Base-by-base conservation (phyloP, 1,140 invertebrate species). In the Stegodyphus mimosarum region DNA sequence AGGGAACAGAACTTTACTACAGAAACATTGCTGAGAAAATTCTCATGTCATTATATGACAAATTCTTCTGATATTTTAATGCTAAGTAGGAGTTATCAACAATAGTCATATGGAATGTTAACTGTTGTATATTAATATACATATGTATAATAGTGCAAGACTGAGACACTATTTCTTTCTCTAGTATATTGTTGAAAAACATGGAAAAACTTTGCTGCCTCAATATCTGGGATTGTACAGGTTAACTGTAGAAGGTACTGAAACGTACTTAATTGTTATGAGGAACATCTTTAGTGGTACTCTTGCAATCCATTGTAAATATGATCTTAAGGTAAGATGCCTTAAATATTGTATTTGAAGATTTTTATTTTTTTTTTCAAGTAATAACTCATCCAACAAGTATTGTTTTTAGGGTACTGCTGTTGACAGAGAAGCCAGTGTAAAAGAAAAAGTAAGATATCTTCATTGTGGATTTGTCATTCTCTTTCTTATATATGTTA, bases 151-250 rank as follows among this genome's bases (percentile, higher is more conserved):
- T 33, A 1, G 1, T 33, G 33, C 33, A 33, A 33, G 33, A 33
- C 33, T 33, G 33, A 33, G 3, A 3, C 33, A 33, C 2, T 10
- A 33, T 76, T 76, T 84, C 49, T 63, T 48, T 53, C 60, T 69
- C 7, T 18, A 86, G 96, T 98, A 98, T 90, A 95, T 99, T 89
- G 98, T 99, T 67, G 98, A 99, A 91, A 92, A 96, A 87, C 97
- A 99, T 91, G 98, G 98, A 76, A 98, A 98, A 91, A 99, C 98
- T 0, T 92, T 99, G 67, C 91, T 99, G 88, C 98, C 99, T 0
- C 98, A 99, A 90, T 99, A 99, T 91, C 92, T 99, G 75, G 98
- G 97, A 87, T 96, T 99, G 95, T 99, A 99, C 91, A 93, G 98
- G 81, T 92, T 99, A 83, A 99, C 98, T 0, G 98, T 99, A 9